Evolutionary conservation across 2,113 vertebrate species (phyloP).

Genomic region (Petroica traversi): DNA sequence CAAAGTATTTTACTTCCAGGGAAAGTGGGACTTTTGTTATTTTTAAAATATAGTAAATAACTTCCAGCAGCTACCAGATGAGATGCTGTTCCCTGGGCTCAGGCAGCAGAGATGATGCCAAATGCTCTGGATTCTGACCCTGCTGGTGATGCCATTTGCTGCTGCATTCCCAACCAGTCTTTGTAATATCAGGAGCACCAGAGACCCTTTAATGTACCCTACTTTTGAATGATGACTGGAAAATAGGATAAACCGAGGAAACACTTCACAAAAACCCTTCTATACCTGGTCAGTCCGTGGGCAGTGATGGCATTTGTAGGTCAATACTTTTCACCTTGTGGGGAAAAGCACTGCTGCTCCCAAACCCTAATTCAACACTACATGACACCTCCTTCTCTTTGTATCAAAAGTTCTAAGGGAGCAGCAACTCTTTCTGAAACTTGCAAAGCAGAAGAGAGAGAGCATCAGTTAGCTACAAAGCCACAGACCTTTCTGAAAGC

Average conservation of each 20-base stretch:
- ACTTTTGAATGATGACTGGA: background rate
- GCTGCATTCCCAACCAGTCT: background rate
- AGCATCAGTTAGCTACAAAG: background rate
- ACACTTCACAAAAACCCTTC: background rate
- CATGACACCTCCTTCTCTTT: rapidly evolving
- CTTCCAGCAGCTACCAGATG: background rate
- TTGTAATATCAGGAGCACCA: background rate
- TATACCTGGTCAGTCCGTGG: background rate
- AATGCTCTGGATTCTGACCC: background rate
- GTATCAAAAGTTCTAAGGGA: background rate
- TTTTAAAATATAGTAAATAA: background rate
- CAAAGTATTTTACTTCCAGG: background rate
- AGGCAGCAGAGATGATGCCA: background rate
- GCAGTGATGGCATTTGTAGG: rapidly evolving
- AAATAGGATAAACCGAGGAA: background rate
- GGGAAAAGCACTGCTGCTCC: background rate
- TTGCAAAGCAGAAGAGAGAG: background rate
- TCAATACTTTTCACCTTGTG: rapidly evolving
- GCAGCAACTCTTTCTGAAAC: background rate
- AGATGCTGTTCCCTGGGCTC: background rate
- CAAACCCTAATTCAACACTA: background rate
- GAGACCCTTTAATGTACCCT: background rate
- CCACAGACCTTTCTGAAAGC: background rate
- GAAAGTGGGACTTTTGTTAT: background rate
- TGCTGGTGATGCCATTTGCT: background rate